Conservation (phyloP, 2,113 vertebrate species). For the Hucho hucho region DNA sequence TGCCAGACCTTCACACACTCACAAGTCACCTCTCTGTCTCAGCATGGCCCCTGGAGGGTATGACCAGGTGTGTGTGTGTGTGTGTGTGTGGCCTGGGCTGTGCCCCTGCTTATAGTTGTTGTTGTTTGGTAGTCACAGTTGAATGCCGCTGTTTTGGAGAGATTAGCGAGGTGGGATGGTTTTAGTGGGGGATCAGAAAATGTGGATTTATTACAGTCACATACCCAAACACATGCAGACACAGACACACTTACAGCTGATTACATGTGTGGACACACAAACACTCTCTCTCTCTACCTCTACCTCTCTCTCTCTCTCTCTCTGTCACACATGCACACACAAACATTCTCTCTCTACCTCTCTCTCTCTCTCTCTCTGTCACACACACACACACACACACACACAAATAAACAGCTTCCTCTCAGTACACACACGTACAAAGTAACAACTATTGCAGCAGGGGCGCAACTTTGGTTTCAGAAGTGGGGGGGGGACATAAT, state of each 20-base stretch:
- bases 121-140: slow-evolving; percentile 14
- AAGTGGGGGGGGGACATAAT: too few species aligned
- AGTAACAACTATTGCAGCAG: slow-evolving; percentile 13
- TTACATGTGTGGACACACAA: too few species aligned
- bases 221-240: not conserved
- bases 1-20: not conserved
- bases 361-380: too few species aligned
- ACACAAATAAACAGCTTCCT: not conserved
- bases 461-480: too few species aligned
- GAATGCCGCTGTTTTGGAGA: slow-evolving; percentile 43
- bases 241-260: not conserved
- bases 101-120: not conserved
- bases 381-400: not conserved
- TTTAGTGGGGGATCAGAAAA: slow-evolving; percentile 27
- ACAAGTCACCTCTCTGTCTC: not conserved
- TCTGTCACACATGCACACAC: too few species aligned
- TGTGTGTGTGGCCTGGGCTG: too few species aligned
- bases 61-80: not conserved
- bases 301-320: too few species aligned
- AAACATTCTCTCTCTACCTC: too few species aligned
- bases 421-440: not conserved
- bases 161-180: slow-evolving; percentile 45
- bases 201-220: slow-evolving; percentile 28
- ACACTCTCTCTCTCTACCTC: too few species aligned
- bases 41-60: too few species aligned